These are phyloP conservation scores for Netelia inedita DNA, from an alignment of 2,888 invertebrate genomes.

Conservation along the genomic window DNA sequence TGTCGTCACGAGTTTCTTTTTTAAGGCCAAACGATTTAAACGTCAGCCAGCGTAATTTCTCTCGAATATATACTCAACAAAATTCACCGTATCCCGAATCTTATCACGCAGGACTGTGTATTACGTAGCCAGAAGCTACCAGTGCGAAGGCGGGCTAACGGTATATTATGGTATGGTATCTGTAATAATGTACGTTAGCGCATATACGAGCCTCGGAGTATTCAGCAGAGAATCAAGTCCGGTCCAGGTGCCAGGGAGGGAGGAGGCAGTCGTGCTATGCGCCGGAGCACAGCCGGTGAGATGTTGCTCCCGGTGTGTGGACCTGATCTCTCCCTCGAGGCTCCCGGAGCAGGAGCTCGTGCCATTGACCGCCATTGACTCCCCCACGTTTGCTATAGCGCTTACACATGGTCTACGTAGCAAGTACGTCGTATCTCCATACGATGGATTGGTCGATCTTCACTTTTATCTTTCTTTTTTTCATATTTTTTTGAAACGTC, in stretches of 20 bases:
- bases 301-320: conserved; percentile 78
- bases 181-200: conserved; percentile 10
- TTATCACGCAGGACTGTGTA: conserved; percentile 48
- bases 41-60: neutral
- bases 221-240: conserved; percentile 77
- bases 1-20: neutral
- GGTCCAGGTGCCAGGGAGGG: conserved; percentile 75
- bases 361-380: conserved; percentile 85
- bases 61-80: conserved; percentile 23
- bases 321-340: conserved; percentile 77
- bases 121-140: conserved; percentile 56
- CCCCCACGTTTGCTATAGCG: conserved; percentile 79
- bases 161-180: conserved; percentile 55
- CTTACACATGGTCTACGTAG: conserved; percentile 21
- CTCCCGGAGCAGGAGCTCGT: conserved; percentile 79
- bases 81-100: conserved; percentile 38
- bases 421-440: conserved; percentile 41
- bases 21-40: neutral
- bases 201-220: conserved; percentile 62
- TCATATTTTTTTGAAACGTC: conserved; percentile 17
- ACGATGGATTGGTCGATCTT: conserved; percentile 62
- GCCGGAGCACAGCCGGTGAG: conserved; percentile 75
- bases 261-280: conserved; percentile 72
- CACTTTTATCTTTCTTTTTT: conserved; percentile 30
- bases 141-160: conserved; percentile 64